Evolutionary conservation across 2,888 invertebrate genomes (phyloP).

Genomic region (Eilema depressum): DNA sequence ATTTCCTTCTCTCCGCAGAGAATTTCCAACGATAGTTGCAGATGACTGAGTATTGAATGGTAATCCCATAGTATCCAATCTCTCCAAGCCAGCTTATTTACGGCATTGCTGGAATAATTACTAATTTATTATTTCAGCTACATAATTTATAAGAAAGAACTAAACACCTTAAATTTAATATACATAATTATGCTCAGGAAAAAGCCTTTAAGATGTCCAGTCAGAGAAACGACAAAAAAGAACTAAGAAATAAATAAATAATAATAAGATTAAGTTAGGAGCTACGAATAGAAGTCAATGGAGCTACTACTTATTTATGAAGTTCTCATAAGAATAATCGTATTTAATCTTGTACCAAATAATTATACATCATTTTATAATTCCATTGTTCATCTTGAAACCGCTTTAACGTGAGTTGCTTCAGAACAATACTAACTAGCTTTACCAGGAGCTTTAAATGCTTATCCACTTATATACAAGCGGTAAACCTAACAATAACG

Average conservation of each 20-base stretch:
- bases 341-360: not conserved
- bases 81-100: not conserved
- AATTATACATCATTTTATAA: not conserved
- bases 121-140: not conserved
- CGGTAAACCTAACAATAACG: conserved; percentile 4
- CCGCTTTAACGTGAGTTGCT: not conserved
- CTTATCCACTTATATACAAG: not conserved
- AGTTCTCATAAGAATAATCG: not conserved
- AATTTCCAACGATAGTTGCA: not conserved
- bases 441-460: conserved; percentile 4
- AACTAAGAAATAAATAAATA: not conserved
- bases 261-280: not conserved
- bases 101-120: not conserved
- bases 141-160: not conserved
- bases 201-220: not conserved
- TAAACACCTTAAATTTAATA: not conserved
- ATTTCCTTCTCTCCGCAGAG: not conserved
- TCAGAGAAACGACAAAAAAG: too few species aligned
- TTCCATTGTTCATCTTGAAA: not conserved
- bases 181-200: not conserved
- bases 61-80: not conserved
- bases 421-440: conserved; percentile 6
- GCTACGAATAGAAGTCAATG: not conserved
- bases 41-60: not conserved
- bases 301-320: not conserved